Evolutionary conservation across 2,797 vertebrate genomes (phyloP).

Genomic region (Spinus olivaceus): DNA sequence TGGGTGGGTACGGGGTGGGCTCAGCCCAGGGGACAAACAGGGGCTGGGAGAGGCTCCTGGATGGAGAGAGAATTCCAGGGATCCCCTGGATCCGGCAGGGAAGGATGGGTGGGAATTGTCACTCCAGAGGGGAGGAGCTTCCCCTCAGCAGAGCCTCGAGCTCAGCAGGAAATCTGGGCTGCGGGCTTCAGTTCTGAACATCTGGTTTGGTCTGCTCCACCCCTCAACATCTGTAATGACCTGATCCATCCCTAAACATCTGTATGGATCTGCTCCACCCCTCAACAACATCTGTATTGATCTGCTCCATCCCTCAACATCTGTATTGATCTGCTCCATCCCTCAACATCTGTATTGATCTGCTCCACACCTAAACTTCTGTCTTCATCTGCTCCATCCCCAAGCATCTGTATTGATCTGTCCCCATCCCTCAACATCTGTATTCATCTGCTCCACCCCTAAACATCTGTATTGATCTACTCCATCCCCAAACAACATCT

Average conservation of each 20-base stretch:
- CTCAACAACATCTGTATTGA: neutral
- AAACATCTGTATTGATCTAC: no score
- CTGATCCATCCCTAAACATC: no score
- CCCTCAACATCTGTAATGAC: no score
- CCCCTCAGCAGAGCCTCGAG: neutral
- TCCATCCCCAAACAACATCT: no score
- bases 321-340: no score
- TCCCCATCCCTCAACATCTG: neutral
- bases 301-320: neutral
- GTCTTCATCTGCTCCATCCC: neutral
- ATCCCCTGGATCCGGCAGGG: neutral
- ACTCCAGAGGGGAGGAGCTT: neutral
- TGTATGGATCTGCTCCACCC: neutral
- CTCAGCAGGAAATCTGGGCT: neutral
- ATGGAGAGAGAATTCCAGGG: fast-evolving
- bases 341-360: fast-evolving
- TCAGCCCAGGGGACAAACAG: neutral
- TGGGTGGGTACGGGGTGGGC: neutral
- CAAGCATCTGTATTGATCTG: neutral
- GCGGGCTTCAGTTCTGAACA: neutral
- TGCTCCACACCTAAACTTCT: no score
- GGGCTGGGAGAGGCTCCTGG: neutral
- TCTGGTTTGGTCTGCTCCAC: neutral
- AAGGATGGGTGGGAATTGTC: neutral
- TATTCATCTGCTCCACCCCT: neutral